These are phyloP conservation scores for Dolichoris vasculosae DNA, from an alignment of 1,140 invertebrate species.

Conservation along the genomic window DNA sequence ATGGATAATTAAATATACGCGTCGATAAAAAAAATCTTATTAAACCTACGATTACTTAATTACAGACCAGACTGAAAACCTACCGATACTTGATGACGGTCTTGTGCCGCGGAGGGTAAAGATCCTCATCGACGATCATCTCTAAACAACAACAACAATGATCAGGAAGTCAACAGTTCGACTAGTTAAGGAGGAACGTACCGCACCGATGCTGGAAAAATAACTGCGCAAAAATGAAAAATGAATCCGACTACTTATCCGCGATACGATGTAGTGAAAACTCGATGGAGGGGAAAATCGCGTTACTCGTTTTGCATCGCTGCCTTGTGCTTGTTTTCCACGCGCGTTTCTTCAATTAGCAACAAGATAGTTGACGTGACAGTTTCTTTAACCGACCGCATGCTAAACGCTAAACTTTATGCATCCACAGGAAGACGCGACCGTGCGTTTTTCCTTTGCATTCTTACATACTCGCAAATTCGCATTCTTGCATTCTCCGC, in stretches of 20 bases:
- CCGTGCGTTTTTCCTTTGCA: not conserved
- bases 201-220: conserved; percentile 60
- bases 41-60: not conserved
- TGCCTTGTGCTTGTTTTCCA: conserved; percentile 13
- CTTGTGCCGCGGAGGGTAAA: conserved; percentile 67
- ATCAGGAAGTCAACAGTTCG: not conserved
- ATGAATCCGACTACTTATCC: conserved; percentile 19
- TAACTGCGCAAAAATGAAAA: conserved; percentile 67
- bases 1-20: no score
- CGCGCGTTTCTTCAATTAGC: conserved; percentile 38
- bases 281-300: conserved; percentile 47
- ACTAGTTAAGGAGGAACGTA: not conserved
- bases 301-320: conserved; percentile 1
- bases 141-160: not conserved
- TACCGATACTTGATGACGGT: conserved; percentile 66
- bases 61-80: not conserved
- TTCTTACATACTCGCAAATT: no score
- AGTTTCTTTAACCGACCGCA: not conserved
- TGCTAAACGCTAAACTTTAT: not conserved
- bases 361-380: not conserved
- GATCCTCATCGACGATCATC: conserved; percentile 63
- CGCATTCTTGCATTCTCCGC: no score
- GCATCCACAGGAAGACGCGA: not conserved
- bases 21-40: not conserved
- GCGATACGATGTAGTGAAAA: conserved; percentile 11